Base-by-base conservation (phyloP, 2,113 vertebrate species). In the Pelusios castaneus region DNA sequence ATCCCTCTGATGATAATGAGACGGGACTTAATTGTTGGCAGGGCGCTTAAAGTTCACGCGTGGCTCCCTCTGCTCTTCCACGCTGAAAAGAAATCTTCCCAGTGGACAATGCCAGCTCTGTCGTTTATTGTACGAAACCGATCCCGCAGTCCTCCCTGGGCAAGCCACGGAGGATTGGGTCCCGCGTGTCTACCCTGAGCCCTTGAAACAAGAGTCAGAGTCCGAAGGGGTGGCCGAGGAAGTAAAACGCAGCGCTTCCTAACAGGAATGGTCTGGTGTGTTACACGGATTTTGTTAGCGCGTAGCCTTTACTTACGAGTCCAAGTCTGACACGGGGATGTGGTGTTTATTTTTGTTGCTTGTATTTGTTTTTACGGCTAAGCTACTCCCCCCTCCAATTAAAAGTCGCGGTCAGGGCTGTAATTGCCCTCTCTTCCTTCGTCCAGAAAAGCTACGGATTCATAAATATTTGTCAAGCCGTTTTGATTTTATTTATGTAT, bases 281-380 rank as follows among this genome's bases (percentile, higher is more conserved):
- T n/a, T n/a, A n/a, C n/a, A n/a, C n/a, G n/a, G n/a, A n/a, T n/a
- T n/a, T n/a, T n/a, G n/a, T n/a, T n/a, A n/a, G n/a, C 97, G 94
- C 98, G 97, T 98, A 98, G 97, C 97, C 96, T 96, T 90, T 98
- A 75, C 98, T 98, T 96, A 88, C 91, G 97, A 97, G 98, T 43
- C 97, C 73, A 89, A 95, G 89, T 92, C 90, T 31, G 96, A 21
- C 34, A 8, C 4, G 95, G 81, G 77, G 75, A 49, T 52, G 80
- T 55, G 80, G 49, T 82, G 83, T 91, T 91, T 91, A 80, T 70
- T 90, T 80, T 67, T 60, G 86, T 88, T 84, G 87, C 67, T 60
- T 85, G 31, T 82, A 78, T 90, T 93, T 84, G 84, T 85, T 91
- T 89, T 77, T 47, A n/a, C 52, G 84, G 83, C 76, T 90, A 75